A percentile compares a stretch with the other conserved stretches of the same genome.
phyloP scores from a whole-genome alignment of 2,797 vertebrate species.

The Helicolenus hilgendorfi region DNA sequence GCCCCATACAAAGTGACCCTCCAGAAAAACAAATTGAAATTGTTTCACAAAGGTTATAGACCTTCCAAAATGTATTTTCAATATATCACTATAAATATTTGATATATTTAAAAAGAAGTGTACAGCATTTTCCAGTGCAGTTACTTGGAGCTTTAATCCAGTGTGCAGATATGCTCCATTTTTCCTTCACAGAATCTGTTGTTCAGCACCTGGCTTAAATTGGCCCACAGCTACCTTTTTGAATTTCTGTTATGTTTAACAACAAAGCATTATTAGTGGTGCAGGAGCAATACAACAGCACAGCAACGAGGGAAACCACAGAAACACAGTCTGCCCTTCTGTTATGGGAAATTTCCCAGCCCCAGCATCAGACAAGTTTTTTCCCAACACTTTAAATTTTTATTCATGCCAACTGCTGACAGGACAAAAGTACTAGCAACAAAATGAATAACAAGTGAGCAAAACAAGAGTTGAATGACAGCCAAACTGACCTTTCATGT shows the following conservation, averaged over 20 bases:
- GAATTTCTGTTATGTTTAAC: neutral
- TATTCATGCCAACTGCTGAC: constrained; percentile 11
- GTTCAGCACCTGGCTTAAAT: neutral
- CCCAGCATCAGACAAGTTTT: neutral
- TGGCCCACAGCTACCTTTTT: neutral
- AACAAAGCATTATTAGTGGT: neutral
- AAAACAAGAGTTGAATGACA: constrained; percentile 13
- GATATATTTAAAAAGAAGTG: neutral
- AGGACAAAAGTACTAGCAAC: neutral
- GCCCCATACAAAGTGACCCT: neutral
- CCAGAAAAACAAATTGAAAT: neutral
- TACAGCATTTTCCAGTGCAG: neutral
- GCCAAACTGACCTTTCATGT: neutral
- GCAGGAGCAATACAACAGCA: neutral
- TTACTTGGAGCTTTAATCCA: neutral
- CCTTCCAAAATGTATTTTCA: neutral
- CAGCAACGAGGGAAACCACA: constrained; percentile 11
- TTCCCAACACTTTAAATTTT: neutral
- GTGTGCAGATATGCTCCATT: neutral
- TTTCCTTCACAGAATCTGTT: neutral
- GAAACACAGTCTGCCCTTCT: neutral
- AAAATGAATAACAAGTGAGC: neutral
- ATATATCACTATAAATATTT: neutral
- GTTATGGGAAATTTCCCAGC: neutral
- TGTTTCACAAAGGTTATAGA: neutral